Conservation (phyloP, 2,888 invertebrate species). For the Glyphotaelius pellucidus region DNA sequence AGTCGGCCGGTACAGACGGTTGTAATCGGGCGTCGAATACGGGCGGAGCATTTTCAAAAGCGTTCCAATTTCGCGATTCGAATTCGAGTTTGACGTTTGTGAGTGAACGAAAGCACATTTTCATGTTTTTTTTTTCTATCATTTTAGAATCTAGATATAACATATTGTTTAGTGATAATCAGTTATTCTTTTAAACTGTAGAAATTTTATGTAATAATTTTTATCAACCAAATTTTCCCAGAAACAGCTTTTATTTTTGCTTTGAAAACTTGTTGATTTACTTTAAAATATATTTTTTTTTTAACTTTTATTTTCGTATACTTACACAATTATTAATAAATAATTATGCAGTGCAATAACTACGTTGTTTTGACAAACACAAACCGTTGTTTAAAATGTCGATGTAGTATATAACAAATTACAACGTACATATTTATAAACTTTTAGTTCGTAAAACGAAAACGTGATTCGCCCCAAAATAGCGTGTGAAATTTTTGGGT, state of each 20-base stretch:
- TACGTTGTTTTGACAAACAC: no score
- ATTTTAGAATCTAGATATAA: not conserved
- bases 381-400: no score
- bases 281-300: not conserved
- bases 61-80: slow-evolving; percentile 20
- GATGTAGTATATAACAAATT: no score
- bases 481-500: not conserved
- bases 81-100: slow-evolving; percentile 36
- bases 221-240: not conserved
- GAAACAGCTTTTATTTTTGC: not conserved
- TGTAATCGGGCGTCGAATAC: not conserved
- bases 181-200: not conserved
- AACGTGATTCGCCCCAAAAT: not conserved
- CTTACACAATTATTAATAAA: not conserved
- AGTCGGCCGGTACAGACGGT: slow-evolving; percentile 40
- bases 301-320: not conserved
- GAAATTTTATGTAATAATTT: not conserved
- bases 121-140: not conserved
- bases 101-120: slow-evolving; percentile 5
- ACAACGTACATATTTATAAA: no score
- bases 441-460: not conserved
- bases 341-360: no score
- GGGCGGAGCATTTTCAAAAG: slow-evolving; percentile 1
- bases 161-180: not conserved
- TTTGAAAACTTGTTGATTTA: not conserved